Base-by-base conservation (phyloP, 1,140 invertebrate species). In the Daktulosphaira vitifoliae region DNA sequence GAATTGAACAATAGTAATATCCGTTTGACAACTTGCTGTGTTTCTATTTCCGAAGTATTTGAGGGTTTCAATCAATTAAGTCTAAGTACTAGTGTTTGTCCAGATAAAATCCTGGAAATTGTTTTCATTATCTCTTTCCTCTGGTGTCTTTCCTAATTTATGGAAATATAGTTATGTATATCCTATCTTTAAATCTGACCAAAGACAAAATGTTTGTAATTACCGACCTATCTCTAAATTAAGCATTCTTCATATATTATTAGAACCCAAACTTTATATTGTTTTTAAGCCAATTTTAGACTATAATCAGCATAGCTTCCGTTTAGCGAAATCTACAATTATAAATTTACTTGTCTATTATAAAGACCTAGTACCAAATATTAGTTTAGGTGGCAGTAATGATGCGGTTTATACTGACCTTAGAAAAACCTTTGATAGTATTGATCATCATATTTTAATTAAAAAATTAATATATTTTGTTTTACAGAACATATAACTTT, bases 111-210 rank as follows among this genome's bases (percentile, higher is more conserved):
- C 23, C 59, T 18, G 18, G 18, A 22, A 15, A n/a, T 65, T 29
- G 13, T 65, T 65, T 65, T 42, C 37, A 22, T 26, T 26, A 65
- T 65, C 59, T 29, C 25, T 65, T 9, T 65, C 59, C 8, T 65
- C 59, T 26, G 59, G 59, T 13, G 25, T 49, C 15, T 65, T 48
- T 49, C 59, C 59, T 6, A 20, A 39, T 18, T 20, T 15, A 13
- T 65, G 59, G 59, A 65, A 65, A 25, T 20, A 22, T 39, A 48
- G 39, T 20, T 65, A 42, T 22, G 20, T 65, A 18, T 22, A 26
- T 65, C 59, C 59, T 6, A 18, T 65, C 6, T 42, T 42, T 65
- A 65, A 65, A 20, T 65, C 59, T 23, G 59, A 42, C 11, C 13
- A 3, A 15, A 59, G 38, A 37, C 26, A 16, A n/a, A 29, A 65